Evolutionary conservation across 2,113 vertebrate genomes (phyloP).

Genomic region (Geococcyx californianus): DNA sequence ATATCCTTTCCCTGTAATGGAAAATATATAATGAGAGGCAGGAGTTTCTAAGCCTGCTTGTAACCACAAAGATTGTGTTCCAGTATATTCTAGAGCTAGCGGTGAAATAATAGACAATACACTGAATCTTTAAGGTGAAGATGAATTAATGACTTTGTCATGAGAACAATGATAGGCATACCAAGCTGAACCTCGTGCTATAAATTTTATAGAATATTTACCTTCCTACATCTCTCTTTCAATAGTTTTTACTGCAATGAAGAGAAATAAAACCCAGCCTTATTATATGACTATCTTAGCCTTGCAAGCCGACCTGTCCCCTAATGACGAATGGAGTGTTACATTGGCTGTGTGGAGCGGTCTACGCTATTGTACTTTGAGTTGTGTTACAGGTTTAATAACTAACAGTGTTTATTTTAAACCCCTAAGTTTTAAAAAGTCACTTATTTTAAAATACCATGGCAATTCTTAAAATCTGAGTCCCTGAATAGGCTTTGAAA

Average conservation of each 20-base stretch:
- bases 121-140: neutral
- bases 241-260: neutral
- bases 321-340: neutral
- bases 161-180: neutral
- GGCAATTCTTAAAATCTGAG: neutral
- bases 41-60: neutral
- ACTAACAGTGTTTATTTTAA: neutral
- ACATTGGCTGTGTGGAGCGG: neutral
- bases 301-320: neutral
- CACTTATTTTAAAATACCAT: too few relatives aligned
- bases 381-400: neutral
- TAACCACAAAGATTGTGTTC: neutral
- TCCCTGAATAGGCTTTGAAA: neutral
- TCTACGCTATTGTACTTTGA: neutral
- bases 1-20: neutral
- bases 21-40: neutral
- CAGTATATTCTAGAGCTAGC: neutral
- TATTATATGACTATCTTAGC: neutral
- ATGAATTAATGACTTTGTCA: neutral
- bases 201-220: neutral
- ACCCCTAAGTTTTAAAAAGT: too few relatives aligned
- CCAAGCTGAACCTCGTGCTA: neutral
- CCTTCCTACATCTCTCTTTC: neutral
- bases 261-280: neutral
- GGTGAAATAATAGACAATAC: neutral